A percentile compares a stretch with the other conserved stretches of the same genome.
phyloP scores from a whole-genome alignment of 2,888 invertebrate genomes.

The Poecilobothrus nobilitatus region DNA sequence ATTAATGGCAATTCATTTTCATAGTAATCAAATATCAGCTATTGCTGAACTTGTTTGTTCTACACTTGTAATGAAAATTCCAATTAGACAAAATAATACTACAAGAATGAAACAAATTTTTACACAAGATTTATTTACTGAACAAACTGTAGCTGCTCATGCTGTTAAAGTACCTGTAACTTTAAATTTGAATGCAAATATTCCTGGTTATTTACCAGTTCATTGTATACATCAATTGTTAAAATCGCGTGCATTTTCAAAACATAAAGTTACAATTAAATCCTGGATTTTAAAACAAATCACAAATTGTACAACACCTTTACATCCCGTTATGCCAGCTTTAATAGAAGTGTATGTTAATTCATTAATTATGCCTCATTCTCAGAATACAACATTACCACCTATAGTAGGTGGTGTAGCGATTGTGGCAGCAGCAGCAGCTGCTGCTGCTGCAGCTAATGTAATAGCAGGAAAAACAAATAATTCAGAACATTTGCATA shows the following conservation, averaged over 20 bases:
- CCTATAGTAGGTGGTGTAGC: neutral
- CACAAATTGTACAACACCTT: conserved; percentile 75
- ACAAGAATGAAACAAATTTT: conserved; percentile 87
- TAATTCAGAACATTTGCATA: conserved; percentile 69
- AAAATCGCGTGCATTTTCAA: conserved; percentile 88
- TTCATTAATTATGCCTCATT: conserved; percentile 64
- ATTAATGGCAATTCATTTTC: conserved; percentile 93
- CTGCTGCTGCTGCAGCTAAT: neutral
- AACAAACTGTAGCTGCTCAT: conserved; percentile 91
- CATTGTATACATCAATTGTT: conserved; percentile 94
- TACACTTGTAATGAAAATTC: conserved; percentile 90
- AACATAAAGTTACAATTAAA: conserved; percentile 92
- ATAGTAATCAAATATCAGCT: conserved; percentile 85
- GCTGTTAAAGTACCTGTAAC: conserved; percentile 96
- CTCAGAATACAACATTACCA: conserved; percentile 31
- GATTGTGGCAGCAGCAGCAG: neutral
- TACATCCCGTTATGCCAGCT: conserved; percentile 88
- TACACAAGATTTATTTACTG: conserved; percentile 93
- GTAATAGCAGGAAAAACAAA: conserved; percentile 45
- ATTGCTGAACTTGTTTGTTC: conserved; percentile 91
- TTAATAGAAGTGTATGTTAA: conserved; percentile 92
- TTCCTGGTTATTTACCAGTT: conserved; percentile 86
- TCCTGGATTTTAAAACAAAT: conserved; percentile 95
- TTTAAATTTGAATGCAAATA: conserved; percentile 73
- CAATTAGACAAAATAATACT: conserved; percentile 73